These are phyloP conservation scores for Hyppa rectilinea DNA, from an alignment of 2,888 invertebrate species.

Conservation along the genomic window DNA sequence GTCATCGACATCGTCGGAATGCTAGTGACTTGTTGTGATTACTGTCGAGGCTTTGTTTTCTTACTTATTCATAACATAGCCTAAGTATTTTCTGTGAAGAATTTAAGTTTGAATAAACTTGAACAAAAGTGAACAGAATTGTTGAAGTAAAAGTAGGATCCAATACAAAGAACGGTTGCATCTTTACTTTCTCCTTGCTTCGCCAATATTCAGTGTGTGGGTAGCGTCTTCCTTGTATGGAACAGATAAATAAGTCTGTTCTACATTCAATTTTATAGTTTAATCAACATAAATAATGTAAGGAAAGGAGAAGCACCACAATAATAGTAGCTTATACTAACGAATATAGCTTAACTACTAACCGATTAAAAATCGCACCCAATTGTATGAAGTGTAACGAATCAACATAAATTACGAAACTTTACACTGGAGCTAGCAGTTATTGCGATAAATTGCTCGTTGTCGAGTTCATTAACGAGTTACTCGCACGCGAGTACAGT, in stretches of 20 bases:
- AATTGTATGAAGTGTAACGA: slow-evolving; percentile 53
- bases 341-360: slow-evolving; percentile 19
- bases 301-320: neutral
- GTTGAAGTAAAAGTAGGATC: slow-evolving; percentile 38
- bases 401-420: slow-evolving; percentile 58
- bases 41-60: slow-evolving; percentile 15
- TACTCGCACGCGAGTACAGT: slow-evolving; percentile 72
- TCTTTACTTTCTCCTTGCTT: slow-evolving; percentile 51
- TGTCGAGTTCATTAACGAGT: slow-evolving; percentile 73
- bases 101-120: slow-evolving; percentile 15
- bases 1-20: slow-evolving; percentile 59
- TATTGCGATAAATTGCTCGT: slow-evolving; percentile 66
- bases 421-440: slow-evolving; percentile 54
- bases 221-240: slow-evolving; percentile 15
- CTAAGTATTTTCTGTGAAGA: slow-evolving; percentile 21
- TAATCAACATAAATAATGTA: slow-evolving; percentile 23
- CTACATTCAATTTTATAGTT: slow-evolving; percentile 4
- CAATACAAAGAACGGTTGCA: slow-evolving; percentile 25
- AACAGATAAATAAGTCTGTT: slow-evolving; percentile 8
- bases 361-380: slow-evolving; percentile 41
- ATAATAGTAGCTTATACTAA: slow-evolving; percentile 6
- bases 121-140: slow-evolving; percentile 39
- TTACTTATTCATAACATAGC: slow-evolving; percentile 22
- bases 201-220: slow-evolving; percentile 29
- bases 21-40: slow-evolving; percentile 54